Base-by-base conservation (phyloP, 2,113 vertebrate genomes). In the Melanotaenia duboulayi region DNA sequence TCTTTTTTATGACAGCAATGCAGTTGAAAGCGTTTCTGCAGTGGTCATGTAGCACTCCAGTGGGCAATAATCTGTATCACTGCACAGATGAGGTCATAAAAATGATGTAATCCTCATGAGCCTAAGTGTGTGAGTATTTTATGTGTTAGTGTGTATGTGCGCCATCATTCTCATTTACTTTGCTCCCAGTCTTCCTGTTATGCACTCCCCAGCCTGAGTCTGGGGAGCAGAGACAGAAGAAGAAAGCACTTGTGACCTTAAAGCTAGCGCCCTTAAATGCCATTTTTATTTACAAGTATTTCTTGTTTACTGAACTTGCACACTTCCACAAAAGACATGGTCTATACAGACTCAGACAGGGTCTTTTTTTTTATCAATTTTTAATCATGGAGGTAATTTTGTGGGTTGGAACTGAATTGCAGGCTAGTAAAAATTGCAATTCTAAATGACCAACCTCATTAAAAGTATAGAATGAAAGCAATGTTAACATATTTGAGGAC, bases 81-180 rank as follows among this genome's bases (percentile, higher is more conserved):
- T 71, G 75, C 73, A 73, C 22, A 1, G 81, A 88, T 92, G 88
- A 92, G 80, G 80, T 92, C 89, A 91, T 92, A 65, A 51, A 67
- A 67, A 80, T 89, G 87, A 90, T 60, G 82, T 60, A 86, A 86
- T 83, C 58, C 79, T 52, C 72, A 9, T 25, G 83, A 68, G 74
- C 73, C 35, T 44, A 54, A 20, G 42, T 65, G 61, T 23, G 48
- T 22, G 51, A 14, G 60, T 55, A 19, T 40, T 20, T 23, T 68
- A 52, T 62, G 55, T 63, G 55, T 9, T 35, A 11, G 39, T 28
- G 23, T 42, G 52, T 66, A 50, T 64, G 68, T 57, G 54, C 14
- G n/a, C 32, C n/a, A 65, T 73, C 51, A 39, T 73, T 20, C 40
- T 73, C 54, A 50, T 81, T 76, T 71, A 25, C 63, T 84, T 68